Percentiles rank a stretch among this genome's conserved stretches.
These are phyloP conservation scores for Callionymus lyra DNA, from an alignment of 2,113 vertebrate genomes.

Conservation along the genomic window DNA sequence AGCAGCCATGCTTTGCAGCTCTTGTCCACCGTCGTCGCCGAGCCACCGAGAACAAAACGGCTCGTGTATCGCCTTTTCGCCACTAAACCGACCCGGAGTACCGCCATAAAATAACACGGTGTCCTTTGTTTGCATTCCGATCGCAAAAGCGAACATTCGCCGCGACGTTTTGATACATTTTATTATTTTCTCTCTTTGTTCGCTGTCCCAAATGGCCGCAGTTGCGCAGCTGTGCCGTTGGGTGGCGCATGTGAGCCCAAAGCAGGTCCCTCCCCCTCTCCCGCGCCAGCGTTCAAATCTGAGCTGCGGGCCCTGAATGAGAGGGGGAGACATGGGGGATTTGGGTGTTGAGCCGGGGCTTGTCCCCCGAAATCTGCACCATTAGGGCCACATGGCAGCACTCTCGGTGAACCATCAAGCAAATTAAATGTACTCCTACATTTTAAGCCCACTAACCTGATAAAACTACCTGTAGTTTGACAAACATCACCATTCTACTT, in stretches of 20 bases:
- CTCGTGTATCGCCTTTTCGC: constrained; percentile 36
- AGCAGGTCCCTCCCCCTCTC: constrained; percentile 61
- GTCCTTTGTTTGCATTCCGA: constrained; percentile 45
- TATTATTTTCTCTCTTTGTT: constrained; percentile 74
- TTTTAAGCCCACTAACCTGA: constrained; percentile 4
- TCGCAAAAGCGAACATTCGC: constrained; percentile 38
- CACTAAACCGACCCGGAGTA: constrained; percentile 34
- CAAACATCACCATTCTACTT: constrained; percentile 21
- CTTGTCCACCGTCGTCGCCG: constrained; percentile 66
- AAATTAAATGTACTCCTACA: background rate
- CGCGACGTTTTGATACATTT: constrained; percentile 54
- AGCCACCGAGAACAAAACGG: constrained; percentile 64
- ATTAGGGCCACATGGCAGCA: constrained; percentile 23
- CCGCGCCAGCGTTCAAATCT: constrained; percentile 66
- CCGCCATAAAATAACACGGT: constrained; percentile 45
- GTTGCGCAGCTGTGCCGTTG: constrained; percentile 40
- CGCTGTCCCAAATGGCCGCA: constrained; percentile 68
- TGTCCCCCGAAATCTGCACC: constrained; percentile 37
- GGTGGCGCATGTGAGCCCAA: constrained; percentile 48
- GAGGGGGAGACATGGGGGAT: constrained; percentile 51
- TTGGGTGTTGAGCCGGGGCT: constrained; percentile 30
- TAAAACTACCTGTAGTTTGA: constrained; percentile 32
- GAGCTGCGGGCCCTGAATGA: constrained; percentile 56
- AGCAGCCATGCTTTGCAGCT: constrained; percentile 76
- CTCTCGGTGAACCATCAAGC: constrained; percentile 5